phyloP scores from a whole-genome alignment of 2,888 invertebrate species.

The Lasioglossum marginatum region DNA sequence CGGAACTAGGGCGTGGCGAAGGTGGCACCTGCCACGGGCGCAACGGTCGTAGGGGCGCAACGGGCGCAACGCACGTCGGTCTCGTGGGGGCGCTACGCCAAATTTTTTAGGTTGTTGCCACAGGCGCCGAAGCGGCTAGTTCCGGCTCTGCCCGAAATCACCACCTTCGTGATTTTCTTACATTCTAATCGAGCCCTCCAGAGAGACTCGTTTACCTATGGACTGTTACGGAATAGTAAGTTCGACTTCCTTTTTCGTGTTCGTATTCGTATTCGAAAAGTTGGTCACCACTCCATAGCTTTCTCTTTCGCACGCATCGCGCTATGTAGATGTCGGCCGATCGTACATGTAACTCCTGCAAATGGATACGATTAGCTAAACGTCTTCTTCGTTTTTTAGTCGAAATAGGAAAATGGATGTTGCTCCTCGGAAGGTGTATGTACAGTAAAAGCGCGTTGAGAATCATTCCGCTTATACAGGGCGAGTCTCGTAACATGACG shows the following conservation, averaged over 20 bases:
- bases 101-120: too few species aligned
- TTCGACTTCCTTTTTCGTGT: conserved; percentile 51
- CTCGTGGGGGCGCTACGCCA: too few species aligned
- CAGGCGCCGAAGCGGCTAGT: too few species aligned
- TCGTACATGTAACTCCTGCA: neutral
- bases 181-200: conserved; percentile 29
- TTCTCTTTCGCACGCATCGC: neutral
- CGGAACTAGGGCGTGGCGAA: too few species aligned
- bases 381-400: too few species aligned
- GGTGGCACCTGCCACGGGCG: too few species aligned
- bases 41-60: too few species aligned
- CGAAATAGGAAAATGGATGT: neutral
- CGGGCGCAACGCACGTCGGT: too few species aligned
- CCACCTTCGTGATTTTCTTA: conserved; percentile 34
- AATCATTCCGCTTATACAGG: neutral
- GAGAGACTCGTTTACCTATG: conserved; percentile 59
- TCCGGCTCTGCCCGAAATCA: neutral
- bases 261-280: conserved; percentile 42
- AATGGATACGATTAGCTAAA: conserved; percentile 12
- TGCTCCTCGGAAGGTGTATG: neutral
- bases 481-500: too few species aligned
- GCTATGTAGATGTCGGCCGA: neutral
- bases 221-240: conserved; percentile 63
- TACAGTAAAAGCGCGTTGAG: neutral
- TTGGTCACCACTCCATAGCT: conserved; percentile 17